These are phyloP conservation scores for Phengaris alcon DNA, from an alignment of 2,888 invertebrate species.

Conservation along the genomic window DNA sequence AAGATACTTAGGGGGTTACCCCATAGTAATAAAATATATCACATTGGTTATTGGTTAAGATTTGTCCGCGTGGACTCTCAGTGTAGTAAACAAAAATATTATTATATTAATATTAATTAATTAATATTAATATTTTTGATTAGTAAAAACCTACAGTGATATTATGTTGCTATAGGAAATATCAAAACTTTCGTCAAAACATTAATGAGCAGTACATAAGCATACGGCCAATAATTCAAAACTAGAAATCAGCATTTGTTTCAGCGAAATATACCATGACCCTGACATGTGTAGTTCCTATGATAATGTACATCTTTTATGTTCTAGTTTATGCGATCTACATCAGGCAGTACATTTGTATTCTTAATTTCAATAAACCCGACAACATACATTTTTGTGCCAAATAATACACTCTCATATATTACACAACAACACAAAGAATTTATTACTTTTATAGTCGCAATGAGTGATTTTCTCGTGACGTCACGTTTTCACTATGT, in stretches of 20 bases:
- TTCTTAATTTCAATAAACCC: slow-evolving; percentile 17
- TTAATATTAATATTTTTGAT: no score
- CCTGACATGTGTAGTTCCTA: slow-evolving; percentile 5
- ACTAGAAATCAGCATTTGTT: background rate
- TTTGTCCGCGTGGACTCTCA: background rate
- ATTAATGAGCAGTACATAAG: background rate
- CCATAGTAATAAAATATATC: no score
- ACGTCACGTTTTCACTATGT: slow-evolving; percentile 3
- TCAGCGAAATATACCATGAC: background rate
- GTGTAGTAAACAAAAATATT: no score
- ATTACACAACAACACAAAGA: slow-evolving; percentile 16
- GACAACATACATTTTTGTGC: slow-evolving; percentile 17
- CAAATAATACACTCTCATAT: background rate
- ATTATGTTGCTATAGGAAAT: no score
- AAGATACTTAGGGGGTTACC: no score
- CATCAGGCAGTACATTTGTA: background rate
- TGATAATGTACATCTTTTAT: slow-evolving; percentile 1
- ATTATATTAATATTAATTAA: no score
- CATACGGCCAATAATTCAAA: background rate
- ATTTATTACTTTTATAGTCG: slow-evolving; percentile 19
- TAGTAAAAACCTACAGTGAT: background rate
- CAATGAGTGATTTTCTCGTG: slow-evolving; percentile 5
- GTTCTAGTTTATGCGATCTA: slow-evolving; percentile 8
- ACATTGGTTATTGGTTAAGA: no score
- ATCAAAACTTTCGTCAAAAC: background rate